These are phyloP conservation scores for Netelia inedita DNA, from an alignment of 2,888 invertebrate genomes.

Conservation along the genomic window DNA sequence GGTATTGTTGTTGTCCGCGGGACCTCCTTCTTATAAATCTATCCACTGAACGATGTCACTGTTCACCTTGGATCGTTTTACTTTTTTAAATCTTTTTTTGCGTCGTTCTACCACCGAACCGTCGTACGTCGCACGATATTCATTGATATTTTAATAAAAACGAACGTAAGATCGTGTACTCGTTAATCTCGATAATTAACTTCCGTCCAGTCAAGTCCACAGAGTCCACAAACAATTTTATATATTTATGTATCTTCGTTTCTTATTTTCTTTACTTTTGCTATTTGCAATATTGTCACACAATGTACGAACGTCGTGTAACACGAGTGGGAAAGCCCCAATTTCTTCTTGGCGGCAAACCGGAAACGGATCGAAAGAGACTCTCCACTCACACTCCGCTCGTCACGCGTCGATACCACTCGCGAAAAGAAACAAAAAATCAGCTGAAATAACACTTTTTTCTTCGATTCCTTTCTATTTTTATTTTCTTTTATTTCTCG, in stretches of 20 bases:
- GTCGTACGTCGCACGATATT: constrained; percentile 31
- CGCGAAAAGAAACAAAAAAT: constrained; percentile 11
- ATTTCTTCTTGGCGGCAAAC: constrained; percentile 19
- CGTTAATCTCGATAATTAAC: not conserved
- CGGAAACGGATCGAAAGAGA: constrained; percentile 35
- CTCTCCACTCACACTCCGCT: not conserved
- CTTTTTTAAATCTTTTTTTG: constrained; percentile 24
- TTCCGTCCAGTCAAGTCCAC: constrained; percentile 64
- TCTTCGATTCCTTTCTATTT: not conserved
- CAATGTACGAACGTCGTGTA: constrained; percentile 6
- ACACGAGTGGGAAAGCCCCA: constrained; percentile 17
- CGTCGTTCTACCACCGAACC: constrained; percentile 43
- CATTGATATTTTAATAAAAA: not conserved
- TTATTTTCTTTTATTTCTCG: no score
- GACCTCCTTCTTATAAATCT: constrained; percentile 81
- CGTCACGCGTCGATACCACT: constrained; percentile 3
- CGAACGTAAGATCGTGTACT: constrained; percentile 6
- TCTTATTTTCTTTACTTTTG: no score
- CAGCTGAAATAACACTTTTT: not conserved
- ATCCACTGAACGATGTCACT: constrained; percentile 82
- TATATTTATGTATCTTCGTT: not conserved
- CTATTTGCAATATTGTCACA: constrained; percentile 1
- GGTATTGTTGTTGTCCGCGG: constrained; percentile 82
- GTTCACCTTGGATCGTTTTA: constrained; percentile 64
- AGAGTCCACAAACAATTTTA: constrained; percentile 46